phyloP scores from a whole-genome alignment of 2,113 vertebrate genomes.

The Nothobranchius furzeri region DNA sequence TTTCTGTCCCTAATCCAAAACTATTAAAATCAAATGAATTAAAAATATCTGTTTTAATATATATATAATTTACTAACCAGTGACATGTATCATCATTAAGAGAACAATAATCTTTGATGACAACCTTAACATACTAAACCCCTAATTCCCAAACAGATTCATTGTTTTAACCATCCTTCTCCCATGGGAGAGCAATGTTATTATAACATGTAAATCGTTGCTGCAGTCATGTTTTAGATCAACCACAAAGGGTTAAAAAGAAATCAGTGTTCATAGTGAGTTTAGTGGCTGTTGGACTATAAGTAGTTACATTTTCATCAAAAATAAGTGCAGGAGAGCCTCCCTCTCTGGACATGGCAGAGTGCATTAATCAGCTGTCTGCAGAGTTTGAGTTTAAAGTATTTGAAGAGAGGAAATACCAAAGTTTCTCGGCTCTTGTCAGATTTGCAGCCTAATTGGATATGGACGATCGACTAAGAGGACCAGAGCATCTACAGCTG shows the following conservation, averaged over 20 bases:
- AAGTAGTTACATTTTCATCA: conserved; percentile 19
- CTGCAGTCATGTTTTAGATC: too few relatives aligned
- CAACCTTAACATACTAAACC: too few relatives aligned
- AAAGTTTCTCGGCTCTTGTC: conserved; percentile 57
- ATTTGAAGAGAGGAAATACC: conserved; percentile 36
- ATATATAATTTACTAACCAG: too few relatives aligned
- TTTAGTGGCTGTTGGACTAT: conserved; percentile 22
- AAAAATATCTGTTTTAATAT: too few relatives aligned
- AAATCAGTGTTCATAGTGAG: background rate
- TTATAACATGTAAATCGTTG: background rate
- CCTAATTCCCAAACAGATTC: too few relatives aligned
- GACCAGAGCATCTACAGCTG: conserved; percentile 43
- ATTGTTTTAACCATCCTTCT: background rate
- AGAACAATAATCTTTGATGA: too few relatives aligned
- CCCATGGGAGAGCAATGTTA: conserved; percentile 7
- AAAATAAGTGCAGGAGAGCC: conserved; percentile 53
- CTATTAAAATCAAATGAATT: too few relatives aligned
- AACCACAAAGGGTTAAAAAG: background rate
- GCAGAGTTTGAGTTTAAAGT: conserved; percentile 54
- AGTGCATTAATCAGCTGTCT: conserved; percentile 70
- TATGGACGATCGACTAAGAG: conserved; percentile 53
- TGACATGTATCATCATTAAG: too few relatives aligned
- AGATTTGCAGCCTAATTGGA: conserved; percentile 75
- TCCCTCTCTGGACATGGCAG: conserved; percentile 43
- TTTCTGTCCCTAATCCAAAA: too few relatives aligned